Percentiles rank a stretch among this genome's conserved stretches.
phyloP scores from a whole-genome alignment of 2,113 vertebrate species.

The Sminthopsis crassicaudata region DNA sequence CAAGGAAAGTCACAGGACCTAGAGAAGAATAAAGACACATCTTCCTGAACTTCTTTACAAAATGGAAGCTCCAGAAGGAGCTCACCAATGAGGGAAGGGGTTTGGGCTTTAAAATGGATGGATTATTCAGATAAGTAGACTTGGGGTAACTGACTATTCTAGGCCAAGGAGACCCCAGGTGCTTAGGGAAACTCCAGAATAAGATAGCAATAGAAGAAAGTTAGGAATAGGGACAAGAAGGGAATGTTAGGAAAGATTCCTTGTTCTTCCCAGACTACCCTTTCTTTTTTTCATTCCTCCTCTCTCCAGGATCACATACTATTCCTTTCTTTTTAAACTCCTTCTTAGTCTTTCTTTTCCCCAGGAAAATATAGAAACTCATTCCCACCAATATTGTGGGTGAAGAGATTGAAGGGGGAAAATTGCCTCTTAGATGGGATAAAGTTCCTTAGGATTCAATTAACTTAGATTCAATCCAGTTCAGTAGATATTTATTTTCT shows the following conservation, averaged over 20 bases:
- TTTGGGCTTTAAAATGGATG: not conserved
- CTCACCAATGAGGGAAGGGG: not conserved
- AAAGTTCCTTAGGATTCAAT: not conserved
- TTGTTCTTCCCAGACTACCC: not conserved
- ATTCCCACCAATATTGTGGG: not conserved
- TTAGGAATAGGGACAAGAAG: not conserved
- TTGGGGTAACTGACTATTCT: too few relatives aligned
- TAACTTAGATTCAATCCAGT: not conserved
- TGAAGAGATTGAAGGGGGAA: not conserved
- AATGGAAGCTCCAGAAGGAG: not conserved
- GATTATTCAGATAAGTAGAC: not conserved
- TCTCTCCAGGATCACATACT: not conserved
- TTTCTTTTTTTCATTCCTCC: not conserved
- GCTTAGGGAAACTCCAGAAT: too few relatives aligned
- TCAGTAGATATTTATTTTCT: not conserved
- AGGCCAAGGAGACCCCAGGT: not conserved
- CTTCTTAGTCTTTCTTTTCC: not conserved
- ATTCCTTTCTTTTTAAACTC: not conserved
- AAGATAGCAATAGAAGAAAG: not conserved
- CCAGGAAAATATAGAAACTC: not conserved
- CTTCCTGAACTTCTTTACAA: not conserved
- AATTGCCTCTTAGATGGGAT: not conserved
- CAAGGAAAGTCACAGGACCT: not conserved
- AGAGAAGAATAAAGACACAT: not conserved
- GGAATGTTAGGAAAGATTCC: not conserved